A percentile compares a stretch with the other conserved stretches of the same genome.
phyloP scores from a whole-genome alignment of 2,888 invertebrate species.

The Scrobipalpa atriplicella region DNA sequence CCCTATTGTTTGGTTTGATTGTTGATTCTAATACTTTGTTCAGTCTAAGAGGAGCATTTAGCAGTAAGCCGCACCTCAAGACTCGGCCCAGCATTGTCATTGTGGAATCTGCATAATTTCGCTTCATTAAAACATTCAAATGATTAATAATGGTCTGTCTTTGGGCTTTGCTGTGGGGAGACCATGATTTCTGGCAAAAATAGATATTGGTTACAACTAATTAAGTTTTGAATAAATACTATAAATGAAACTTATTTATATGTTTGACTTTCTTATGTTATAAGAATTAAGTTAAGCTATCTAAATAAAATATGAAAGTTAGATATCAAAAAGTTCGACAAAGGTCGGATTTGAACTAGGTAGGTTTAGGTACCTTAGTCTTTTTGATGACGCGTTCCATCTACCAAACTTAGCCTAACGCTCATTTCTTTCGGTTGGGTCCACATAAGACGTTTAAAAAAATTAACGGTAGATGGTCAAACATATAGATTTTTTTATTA shows the following conservation, averaged over 20 bases:
- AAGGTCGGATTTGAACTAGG: too few relatives aligned
- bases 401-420: too few relatives aligned
- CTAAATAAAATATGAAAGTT: too few relatives aligned
- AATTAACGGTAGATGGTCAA: too few relatives aligned
- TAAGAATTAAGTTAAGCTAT: background rate
- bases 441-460: too few relatives aligned
- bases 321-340: too few relatives aligned
- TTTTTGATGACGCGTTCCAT: too few relatives aligned
- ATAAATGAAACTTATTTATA: too few relatives aligned
- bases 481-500: too few relatives aligned
- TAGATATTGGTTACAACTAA: background rate
- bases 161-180: slow-evolving; percentile 48
- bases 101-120: slow-evolving; percentile 77
- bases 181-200: slow-evolving; percentile 40
- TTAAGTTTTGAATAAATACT: too few relatives aligned
- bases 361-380: too few relatives aligned
- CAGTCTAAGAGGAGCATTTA: slow-evolving; percentile 5
- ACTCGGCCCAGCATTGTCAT: slow-evolving; percentile 62
- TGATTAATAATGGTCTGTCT: slow-evolving; percentile 79
- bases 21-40: slow-evolving; percentile 21
- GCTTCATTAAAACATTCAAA: slow-evolving; percentile 78
- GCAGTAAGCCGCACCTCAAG: slow-evolving; percentile 38
- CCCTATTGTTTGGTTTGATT: slow-evolving; percentile 39
- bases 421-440: too few relatives aligned
- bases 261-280: background rate